Evolutionary conservation across 64 coral and sea anemone species (phyloP).

Genomic region (Hydrozoanthus tunicans): DNA sequence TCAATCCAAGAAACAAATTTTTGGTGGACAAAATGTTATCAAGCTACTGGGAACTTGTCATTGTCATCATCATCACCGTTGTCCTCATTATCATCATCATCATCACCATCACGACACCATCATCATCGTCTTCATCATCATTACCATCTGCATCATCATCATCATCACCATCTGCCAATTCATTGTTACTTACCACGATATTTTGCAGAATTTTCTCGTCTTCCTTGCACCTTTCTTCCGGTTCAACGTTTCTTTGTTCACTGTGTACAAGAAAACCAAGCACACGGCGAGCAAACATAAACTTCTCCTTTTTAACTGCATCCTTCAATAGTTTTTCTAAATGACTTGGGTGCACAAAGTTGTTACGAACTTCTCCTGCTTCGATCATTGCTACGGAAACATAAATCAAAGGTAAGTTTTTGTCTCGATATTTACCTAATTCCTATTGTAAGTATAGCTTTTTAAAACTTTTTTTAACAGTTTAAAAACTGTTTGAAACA

Average conservation of each 20-base stretch:
- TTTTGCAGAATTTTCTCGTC: background rate
- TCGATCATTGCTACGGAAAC: background rate
- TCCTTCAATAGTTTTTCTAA: background rate
- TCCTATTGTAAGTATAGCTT: no score
- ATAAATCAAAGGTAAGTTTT: no score
- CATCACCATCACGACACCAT: background rate
- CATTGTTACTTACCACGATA: background rate
- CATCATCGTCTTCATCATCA: background rate
- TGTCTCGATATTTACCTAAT: no score
- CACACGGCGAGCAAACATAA: slow-evolving; percentile 33
- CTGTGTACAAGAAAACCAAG: slow-evolving; percentile 28
- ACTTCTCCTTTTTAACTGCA: slow-evolving; percentile 2
- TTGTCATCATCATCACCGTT: no score
- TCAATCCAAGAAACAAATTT: no score
- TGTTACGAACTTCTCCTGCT: slow-evolving; percentile 9
- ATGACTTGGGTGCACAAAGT: background rate
- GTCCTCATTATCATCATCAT: no score
- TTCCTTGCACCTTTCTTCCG: slow-evolving; percentile 1
- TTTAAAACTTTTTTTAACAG: no score
- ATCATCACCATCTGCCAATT: background rate
- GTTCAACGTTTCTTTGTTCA: background rate
- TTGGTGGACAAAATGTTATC: no score
- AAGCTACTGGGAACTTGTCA: no score
- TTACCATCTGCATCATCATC: background rate
- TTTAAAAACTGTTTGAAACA: no score